These are phyloP conservation scores for Aethes cnicana DNA, from an alignment of 2,888 invertebrate species.

Conservation along the genomic window DNA sequence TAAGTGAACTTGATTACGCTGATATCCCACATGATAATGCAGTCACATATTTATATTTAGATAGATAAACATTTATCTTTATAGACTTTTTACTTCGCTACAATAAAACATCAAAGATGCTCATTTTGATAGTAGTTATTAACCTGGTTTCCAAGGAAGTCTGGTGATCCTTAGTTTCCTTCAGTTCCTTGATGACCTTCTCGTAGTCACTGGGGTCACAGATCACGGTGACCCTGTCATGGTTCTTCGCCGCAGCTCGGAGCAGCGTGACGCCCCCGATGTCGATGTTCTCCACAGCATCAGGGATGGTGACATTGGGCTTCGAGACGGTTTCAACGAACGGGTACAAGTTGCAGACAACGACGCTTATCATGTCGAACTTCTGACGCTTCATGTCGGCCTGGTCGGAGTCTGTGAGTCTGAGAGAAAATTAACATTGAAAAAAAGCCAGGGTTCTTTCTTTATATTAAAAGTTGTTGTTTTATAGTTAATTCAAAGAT, in stretches of 20 bases:
- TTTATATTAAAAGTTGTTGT: no score
- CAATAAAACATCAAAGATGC: no score
- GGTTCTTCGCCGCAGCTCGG: slow-evolving; percentile 98
- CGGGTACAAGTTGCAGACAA: slow-evolving; percentile 98
- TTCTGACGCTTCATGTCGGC: slow-evolving; percentile 91
- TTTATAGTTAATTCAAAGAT: no score
- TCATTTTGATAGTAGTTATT: slow-evolving; percentile 6
- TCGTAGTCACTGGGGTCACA: slow-evolving; percentile 96
- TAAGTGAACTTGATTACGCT: no score
- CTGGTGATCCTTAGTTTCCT: slow-evolving; percentile 83
- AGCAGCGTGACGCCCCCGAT: slow-evolving; percentile 98
- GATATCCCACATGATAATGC: no score
- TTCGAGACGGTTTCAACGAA: slow-evolving; percentile 94
- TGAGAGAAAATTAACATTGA: slow-evolving; percentile 48
- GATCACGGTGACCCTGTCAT: slow-evolving; percentile 95
- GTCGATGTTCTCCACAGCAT: slow-evolving; percentile 98
- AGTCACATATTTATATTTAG: no score
- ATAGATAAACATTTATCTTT: no score
- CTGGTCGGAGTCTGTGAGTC: slow-evolving; percentile 88
- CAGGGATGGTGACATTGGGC: slow-evolving; percentile 89
- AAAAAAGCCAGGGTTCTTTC: not conserved
- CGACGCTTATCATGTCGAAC: slow-evolving; percentile 91
- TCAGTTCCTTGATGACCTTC: slow-evolving; percentile 88
- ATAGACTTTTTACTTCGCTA: no score
- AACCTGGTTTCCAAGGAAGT: slow-evolving; percentile 88